phyloP scores from a whole-genome alignment of 2,797 vertebrate genomes.

The Mionectes olivaceus region DNA sequence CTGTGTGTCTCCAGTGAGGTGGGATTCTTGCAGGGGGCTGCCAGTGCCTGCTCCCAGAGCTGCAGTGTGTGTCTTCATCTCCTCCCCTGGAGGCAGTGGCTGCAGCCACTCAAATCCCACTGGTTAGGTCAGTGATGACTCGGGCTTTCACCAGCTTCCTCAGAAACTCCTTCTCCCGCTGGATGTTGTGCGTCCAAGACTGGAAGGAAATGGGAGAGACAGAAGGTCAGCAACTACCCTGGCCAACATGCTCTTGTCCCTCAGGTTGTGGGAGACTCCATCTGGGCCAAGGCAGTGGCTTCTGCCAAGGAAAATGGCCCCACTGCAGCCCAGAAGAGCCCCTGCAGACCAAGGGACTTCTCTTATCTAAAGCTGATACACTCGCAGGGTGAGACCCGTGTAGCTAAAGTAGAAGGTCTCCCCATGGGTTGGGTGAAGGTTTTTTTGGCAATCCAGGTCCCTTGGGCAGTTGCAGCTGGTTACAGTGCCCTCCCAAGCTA shows the following conservation, averaged over 20 bases:
- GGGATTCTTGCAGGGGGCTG: slow-evolving; percentile 38
- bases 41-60: slow-evolving; percentile 57
- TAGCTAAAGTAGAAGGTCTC: neutral
- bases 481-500: neutral
- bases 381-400: accelerated
- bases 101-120: slow-evolving; percentile 87
- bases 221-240: neutral
- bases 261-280: neutral
- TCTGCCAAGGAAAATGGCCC: neutral
- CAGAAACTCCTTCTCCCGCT: slow-evolving; percentile 94
- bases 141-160: slow-evolving; percentile 92
- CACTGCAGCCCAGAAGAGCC: neutral
- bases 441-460: neutral
- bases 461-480: neutral
- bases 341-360: neutral
- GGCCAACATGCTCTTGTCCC: neutral
- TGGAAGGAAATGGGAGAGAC: slow-evolving; percentile 68
- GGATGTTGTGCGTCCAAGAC: slow-evolving; percentile 97
- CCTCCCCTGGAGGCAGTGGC: slow-evolving; percentile 39
- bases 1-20: slow-evolving; percentile 42
- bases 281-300: neutral
- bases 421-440: neutral
- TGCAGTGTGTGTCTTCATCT: neutral
- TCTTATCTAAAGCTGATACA: neutral
- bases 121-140: slow-evolving; percentile 91